phyloP scores from a whole-genome alignment of 1,140 invertebrate genomes.

The Polypedilum vanderplanki region DNA sequence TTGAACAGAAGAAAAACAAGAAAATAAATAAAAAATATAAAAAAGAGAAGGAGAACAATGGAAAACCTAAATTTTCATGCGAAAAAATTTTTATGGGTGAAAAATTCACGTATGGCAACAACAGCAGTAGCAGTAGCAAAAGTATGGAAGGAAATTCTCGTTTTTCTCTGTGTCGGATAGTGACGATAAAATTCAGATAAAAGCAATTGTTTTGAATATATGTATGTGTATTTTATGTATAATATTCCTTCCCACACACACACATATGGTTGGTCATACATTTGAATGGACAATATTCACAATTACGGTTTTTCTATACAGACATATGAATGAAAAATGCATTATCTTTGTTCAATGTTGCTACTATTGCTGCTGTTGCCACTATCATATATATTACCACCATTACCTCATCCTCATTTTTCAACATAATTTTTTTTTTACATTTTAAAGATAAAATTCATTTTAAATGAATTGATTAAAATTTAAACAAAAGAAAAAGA shows the following conservation, averaged over 20 bases:
- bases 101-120: conserved; percentile 7
- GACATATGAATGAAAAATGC: not conserved
- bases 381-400: no score
- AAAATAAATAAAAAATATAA: not conserved
- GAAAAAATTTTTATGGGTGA: conserved; percentile 13
- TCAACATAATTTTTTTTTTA: no score
- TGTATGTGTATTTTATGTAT: conserved; percentile 6
- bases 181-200: conserved; percentile 7
- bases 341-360: conserved; percentile 7
- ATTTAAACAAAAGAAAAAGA: no score
- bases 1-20: not conserved
- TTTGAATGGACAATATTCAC: not conserved
- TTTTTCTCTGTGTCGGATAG: not conserved
- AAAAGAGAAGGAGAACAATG: not conserved
- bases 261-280: not conserved
- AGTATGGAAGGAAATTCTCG: not conserved
- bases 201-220: not conserved
- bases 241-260: not conserved
- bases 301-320: conserved; percentile 18
- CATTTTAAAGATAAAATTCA: no score
- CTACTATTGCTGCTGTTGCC: not conserved
- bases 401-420: no score
- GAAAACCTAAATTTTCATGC: conserved; percentile 17
- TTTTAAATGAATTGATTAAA: no score
- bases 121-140: not conserved